Conservation (phyloP, 2,888 invertebrate genomes). For the Prionchulus punctatus region DNA sequence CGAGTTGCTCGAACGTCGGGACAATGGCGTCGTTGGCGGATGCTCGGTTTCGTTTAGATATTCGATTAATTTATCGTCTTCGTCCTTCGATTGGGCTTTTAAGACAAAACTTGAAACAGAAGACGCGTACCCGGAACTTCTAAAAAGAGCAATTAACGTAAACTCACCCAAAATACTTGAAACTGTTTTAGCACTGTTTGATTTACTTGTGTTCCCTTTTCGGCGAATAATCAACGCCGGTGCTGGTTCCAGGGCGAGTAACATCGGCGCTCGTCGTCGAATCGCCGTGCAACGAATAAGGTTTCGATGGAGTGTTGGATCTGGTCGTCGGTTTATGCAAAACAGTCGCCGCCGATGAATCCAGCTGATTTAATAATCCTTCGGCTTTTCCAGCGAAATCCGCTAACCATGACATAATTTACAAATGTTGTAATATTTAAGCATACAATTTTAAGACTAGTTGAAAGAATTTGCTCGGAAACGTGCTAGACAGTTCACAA, state of each 20-base stretch:
- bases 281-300: background rate
- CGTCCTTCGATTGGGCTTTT: slow-evolving; percentile 13
- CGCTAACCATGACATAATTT: slow-evolving; percentile 53
- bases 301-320: background rate
- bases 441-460: background rate
- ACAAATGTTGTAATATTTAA: background rate
- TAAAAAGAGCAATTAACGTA: slow-evolving; percentile 5
- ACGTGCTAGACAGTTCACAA: background rate
- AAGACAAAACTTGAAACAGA: slow-evolving; percentile 7
- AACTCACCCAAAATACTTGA: background rate
- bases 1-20: slow-evolving; percentile 7
- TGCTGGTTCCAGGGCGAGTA: background rate
- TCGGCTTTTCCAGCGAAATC: slow-evolving; percentile 58
- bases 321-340: slow-evolving; percentile 17
- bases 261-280: background rate
- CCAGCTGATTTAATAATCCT: slow-evolving; percentile 53
- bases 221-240: background rate
- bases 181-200: background rate
- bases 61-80: slow-evolving; percentile 36
- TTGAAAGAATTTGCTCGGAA: background rate
- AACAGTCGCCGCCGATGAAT: slow-evolving; percentile 54
- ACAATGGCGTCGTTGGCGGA: slow-evolving; percentile 2
- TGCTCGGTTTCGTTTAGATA: slow-evolving; percentile 33
- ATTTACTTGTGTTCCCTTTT: background rate
- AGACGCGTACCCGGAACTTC: slow-evolving; percentile 13